Evolutionary conservation across 2,888 invertebrate species (phyloP).

Genomic region (Yponomeuta sedellus): DNA sequence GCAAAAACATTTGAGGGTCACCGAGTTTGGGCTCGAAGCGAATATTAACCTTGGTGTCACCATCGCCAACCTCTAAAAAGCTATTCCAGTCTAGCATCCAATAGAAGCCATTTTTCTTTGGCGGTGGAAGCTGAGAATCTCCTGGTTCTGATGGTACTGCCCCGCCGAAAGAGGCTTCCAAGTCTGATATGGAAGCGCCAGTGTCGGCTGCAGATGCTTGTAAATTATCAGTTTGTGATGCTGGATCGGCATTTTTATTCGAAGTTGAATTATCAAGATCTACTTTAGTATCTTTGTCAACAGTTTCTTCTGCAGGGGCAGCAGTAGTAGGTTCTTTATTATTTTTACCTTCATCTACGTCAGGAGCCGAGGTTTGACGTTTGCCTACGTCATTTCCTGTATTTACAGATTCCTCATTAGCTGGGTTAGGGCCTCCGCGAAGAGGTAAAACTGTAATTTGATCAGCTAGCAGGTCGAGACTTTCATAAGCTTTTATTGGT

Average conservation of each 20-base stretch:
- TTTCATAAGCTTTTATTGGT: slow-evolving; percentile 40
- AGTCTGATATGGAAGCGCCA: slow-evolving; percentile 77
- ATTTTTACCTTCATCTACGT: neutral
- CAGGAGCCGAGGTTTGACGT: slow-evolving; percentile 36
- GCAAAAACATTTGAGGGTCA: slow-evolving; percentile 85
- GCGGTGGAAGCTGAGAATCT: slow-evolving; percentile 79
- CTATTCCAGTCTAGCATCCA: slow-evolving; percentile 92
- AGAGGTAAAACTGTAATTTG: slow-evolving; percentile 64
- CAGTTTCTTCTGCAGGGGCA: neutral
- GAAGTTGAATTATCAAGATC: slow-evolving; percentile 18
- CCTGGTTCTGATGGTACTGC: slow-evolving; percentile 74
- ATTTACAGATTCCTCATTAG: slow-evolving; percentile 35
- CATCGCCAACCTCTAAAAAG: slow-evolving; percentile 89
- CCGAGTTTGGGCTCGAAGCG: slow-evolving; percentile 88
- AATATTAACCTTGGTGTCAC: slow-evolving; percentile 84
- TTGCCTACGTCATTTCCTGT: slow-evolving; percentile 47
- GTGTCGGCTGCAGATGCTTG: slow-evolving; percentile 47
- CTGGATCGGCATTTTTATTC: slow-evolving; percentile 29
- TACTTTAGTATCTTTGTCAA: neutral
- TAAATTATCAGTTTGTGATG: slow-evolving; percentile 31
- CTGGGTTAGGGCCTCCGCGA: slow-evolving; percentile 51
- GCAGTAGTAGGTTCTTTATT: neutral
- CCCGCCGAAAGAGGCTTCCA: slow-evolving; percentile 87
- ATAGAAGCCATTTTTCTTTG: slow-evolving; percentile 86
- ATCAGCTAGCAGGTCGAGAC: slow-evolving; percentile 42